Evolutionary conservation across 2,888 invertebrate genomes (phyloP).

Genomic region (Diogma glabrata): DNA sequence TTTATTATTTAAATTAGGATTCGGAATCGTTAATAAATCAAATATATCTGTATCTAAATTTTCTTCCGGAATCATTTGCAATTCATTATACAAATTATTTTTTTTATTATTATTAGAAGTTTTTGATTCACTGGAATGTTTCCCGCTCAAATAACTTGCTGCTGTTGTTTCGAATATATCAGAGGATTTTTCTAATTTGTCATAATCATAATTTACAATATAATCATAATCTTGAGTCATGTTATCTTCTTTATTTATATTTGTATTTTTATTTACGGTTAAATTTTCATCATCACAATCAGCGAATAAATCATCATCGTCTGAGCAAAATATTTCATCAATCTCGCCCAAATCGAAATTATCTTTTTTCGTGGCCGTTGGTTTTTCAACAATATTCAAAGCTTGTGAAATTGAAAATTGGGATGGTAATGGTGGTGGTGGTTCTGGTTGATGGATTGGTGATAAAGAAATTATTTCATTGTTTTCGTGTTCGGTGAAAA

Average conservation of each 20-base stretch:
- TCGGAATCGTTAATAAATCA: too few species aligned
- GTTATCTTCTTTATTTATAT: not conserved
- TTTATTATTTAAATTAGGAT: too few species aligned
- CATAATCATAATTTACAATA: not conserved
- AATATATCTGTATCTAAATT: too few species aligned
- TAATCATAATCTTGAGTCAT: constrained; percentile 1
- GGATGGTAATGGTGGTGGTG: not conserved
- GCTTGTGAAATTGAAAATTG: not conserved
- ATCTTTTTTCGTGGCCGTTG: constrained; percentile 4
- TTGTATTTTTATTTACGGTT: not conserved
- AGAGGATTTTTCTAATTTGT: not conserved
- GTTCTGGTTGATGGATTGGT: constrained; percentile 3
- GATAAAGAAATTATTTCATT: not conserved
- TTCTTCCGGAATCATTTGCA: too few species aligned
- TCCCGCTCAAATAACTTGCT: too few species aligned
- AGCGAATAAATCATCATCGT: constrained; percentile 11
- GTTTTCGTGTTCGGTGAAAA: constrained; percentile 3
- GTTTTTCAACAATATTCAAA: not conserved
- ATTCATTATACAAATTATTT: not conserved
- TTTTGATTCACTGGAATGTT: too few species aligned
- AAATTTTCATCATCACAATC: constrained; percentile 5
- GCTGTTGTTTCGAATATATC: constrained; percentile 1
- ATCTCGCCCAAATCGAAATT: constrained; percentile 8
- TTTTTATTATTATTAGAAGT: too few species aligned
- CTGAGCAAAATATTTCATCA: constrained; percentile 12